Evolutionary conservation across 1,140 invertebrate genomes (phyloP).

Genomic region (Araneus ventricosus): DNA sequence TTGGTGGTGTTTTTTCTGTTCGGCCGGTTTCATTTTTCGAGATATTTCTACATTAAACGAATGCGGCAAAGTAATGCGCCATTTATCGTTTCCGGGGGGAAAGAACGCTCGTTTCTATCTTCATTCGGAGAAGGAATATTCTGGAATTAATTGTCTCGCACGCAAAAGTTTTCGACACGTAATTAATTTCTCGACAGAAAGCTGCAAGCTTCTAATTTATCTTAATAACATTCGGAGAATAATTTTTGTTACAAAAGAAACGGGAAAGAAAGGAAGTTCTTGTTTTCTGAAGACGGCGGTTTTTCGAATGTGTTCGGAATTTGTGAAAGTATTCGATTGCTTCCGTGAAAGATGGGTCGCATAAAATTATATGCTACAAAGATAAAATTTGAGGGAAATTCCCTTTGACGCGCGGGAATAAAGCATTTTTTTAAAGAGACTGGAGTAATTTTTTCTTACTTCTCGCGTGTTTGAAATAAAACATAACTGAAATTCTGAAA

Average conservation of each 20-base stretch:
- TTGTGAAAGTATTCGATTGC: no score
- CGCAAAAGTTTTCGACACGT: slow-evolving; percentile 17
- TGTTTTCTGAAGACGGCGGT: neutral
- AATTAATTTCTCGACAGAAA: slow-evolving; percentile 22
- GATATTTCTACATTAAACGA: neutral
- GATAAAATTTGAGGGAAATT: no score
- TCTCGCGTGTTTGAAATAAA: no score
- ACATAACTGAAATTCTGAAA: no score
- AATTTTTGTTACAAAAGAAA: neutral
- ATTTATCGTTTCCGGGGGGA: slow-evolving; percentile 25
- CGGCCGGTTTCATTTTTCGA: neutral
- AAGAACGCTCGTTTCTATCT: neutral
- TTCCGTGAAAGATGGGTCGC: no score
- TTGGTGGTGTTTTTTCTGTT: no score
- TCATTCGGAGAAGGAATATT: slow-evolving; percentile 21
- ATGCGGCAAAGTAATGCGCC: slow-evolving; percentile 24
- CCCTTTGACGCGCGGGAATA: no score
- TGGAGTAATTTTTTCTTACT: no score
- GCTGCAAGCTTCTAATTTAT: neutral
- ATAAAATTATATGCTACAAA: no score
- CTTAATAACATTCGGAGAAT: neutral
- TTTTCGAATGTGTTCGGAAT: no score
- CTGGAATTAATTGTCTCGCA: slow-evolving; percentile 10
- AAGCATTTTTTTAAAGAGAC: no score
- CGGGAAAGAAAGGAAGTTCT: neutral